Evolutionary conservation across 1,140 invertebrate genomes (phyloP).

Genomic region (Caenorhabditis inopinata): DNA sequence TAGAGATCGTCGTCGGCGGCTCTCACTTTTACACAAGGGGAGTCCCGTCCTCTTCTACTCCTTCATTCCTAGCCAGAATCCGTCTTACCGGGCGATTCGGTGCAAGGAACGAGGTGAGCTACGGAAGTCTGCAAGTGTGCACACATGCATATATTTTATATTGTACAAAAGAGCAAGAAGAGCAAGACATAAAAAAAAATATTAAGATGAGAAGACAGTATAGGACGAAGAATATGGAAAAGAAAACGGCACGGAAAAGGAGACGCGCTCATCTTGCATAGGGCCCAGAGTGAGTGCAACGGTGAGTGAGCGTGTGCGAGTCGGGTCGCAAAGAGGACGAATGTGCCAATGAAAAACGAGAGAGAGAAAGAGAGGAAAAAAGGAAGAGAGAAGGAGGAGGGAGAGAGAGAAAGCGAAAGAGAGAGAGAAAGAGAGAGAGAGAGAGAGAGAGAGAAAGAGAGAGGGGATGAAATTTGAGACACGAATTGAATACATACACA

Average conservation of each 20-base stretch:
- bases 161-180: not conserved
- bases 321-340: not conserved
- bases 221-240: slow-evolving; percentile 11
- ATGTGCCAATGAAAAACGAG: not conserved
- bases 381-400: not conserved
- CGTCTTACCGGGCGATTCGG: slow-evolving; percentile 1
- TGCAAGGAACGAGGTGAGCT: not conserved
- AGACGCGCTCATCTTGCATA: not conserved
- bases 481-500: slow-evolving; percentile 20
- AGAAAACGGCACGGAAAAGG: not conserved
- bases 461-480: slow-evolving; percentile 15
- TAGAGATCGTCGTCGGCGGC: slow-evolving; percentile 19
- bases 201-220: slow-evolving; percentile 14
- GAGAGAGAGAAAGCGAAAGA: not conserved
- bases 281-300: slow-evolving; percentile 1
- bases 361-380: not conserved
- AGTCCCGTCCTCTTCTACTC: slow-evolving; percentile 9
- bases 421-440: not conserved
- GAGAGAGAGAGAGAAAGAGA: not conserved
- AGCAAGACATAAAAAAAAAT: not conserved
- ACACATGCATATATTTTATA: not conserved
- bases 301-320: slow-evolving; percentile 21
- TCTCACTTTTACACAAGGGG: slow-evolving; percentile 18
- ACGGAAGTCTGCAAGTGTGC: not conserved
- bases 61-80: slow-evolving; percentile 24